These are phyloP conservation scores for Philereme vetulata DNA, from an alignment of 2,888 invertebrate species.

Conservation along the genomic window DNA sequence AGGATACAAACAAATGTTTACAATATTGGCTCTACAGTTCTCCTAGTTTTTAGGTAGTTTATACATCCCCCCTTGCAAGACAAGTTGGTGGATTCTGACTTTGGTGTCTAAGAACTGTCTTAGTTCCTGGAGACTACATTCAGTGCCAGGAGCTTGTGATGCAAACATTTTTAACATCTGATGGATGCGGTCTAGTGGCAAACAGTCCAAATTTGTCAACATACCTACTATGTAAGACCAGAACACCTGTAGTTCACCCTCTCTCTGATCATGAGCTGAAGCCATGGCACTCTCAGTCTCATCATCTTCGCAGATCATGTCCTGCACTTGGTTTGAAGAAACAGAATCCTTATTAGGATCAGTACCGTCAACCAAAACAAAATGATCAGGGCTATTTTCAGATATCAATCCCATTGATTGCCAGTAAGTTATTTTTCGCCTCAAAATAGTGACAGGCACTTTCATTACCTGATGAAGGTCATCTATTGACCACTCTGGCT, in stretches of 20 bases:
- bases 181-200: constrained; percentile 96
- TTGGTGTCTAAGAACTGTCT: constrained; percentile 95
- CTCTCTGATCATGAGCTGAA: constrained; percentile 96
- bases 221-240: constrained; percentile 99
- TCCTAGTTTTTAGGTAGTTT: constrained; percentile 89
- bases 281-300: constrained; percentile 97
- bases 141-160: constrained; percentile 94
- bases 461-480: constrained; percentile 93
- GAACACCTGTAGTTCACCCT: constrained; percentile 96
- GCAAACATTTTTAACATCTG: constrained; percentile 99
- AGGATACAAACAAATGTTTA: background rate
- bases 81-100: constrained; percentile 94
- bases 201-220: constrained; percentile 96
- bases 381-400: constrained; percentile 90
- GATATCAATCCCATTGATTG: constrained; percentile 94
- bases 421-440: constrained; percentile 96
- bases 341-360: constrained; percentile 82
- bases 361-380: constrained; percentile 87
- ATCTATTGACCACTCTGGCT: constrained; percentile 93
- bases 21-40: background rate
- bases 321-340: constrained; percentile 79
- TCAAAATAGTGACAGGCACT: constrained; percentile 92
- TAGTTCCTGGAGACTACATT: constrained; percentile 94
- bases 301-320: constrained; percentile 93
- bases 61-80: constrained; percentile 94